Evolutionary conservation across 1,140 invertebrate genomes (phyloP).

Genomic region (Drosophila parabipectinata): DNA sequence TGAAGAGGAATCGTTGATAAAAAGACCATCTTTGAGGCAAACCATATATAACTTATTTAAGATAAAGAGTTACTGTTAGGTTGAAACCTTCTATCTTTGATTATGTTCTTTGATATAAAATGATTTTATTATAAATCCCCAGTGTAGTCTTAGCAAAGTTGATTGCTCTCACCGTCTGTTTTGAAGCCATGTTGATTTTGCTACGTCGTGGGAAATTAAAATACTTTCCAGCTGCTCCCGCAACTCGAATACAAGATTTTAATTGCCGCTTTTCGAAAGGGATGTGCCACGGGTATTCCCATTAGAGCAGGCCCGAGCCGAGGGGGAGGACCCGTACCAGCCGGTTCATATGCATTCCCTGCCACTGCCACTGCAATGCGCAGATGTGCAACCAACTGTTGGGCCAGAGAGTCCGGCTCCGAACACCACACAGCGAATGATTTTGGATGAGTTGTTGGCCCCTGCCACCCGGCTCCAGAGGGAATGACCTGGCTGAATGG

Average conservation of each 20-base stretch:
- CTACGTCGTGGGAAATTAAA: conserved; percentile 75
- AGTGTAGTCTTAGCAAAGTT: conserved; percentile 19
- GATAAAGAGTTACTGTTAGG: too few relatives aligned
- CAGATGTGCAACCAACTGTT: conserved; percentile 76
- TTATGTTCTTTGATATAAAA: not conserved
- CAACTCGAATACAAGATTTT: conserved; percentile 72
- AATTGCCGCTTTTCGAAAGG: conserved; percentile 61
- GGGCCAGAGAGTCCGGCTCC: conserved; percentile 35
- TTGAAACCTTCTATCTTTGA: too few relatives aligned
- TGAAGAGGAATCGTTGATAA: not conserved
- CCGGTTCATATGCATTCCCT: not conserved
- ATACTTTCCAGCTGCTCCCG: conserved; percentile 55
- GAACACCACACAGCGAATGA: conserved; percentile 6
- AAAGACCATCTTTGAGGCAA: not conserved
- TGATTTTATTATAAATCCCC: not conserved
- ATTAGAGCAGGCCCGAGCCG: not conserved
- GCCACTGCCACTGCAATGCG: conserved; percentile 18
- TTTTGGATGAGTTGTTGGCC: conserved; percentile 28
- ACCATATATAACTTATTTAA: too few relatives aligned
- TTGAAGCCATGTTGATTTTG: conserved; percentile 50
- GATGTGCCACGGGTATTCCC: conserved; percentile 25
- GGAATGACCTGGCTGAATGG: conserved; percentile 61
- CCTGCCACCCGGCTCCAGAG: conserved; percentile 12
- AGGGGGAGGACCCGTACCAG: not conserved
- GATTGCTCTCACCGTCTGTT: conserved; percentile 25